These are phyloP conservation scores for Pentamera pediparva DNA, from an alignment of 53 echinoderm and acorn worm genomes.

Conservation along the genomic window DNA sequence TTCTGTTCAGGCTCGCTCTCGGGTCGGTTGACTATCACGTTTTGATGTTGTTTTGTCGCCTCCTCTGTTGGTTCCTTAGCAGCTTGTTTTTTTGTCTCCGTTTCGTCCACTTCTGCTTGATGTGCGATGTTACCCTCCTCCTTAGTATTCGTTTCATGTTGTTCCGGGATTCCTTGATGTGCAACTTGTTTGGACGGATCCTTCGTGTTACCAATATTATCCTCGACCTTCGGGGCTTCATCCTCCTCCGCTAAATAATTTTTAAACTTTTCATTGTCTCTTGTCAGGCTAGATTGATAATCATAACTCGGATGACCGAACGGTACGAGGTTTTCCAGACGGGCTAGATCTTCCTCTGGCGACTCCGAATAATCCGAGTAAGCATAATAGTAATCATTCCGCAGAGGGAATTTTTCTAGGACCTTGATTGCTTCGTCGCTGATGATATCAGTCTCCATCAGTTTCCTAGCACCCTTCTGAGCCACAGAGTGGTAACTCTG, in stretches of 20 bases:
- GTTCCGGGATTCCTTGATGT: not conserved
- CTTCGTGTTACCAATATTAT: not conserved
- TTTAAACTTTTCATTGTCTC: too few relatives aligned
- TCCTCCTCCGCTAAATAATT: too few relatives aligned
- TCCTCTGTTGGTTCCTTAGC: not conserved
- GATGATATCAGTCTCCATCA: slow-evolving; percentile 7
- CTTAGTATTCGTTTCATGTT: not conserved
- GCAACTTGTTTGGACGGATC: not conserved
- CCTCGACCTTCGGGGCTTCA: not conserved
- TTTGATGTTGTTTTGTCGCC: not conserved
- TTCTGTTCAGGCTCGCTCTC: not conserved
- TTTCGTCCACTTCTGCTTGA: too few relatives aligned
- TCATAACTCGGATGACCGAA: not conserved
- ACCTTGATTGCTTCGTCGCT: slow-evolving; percentile 23
- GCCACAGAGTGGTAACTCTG: not conserved
- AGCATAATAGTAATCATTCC: slow-evolving; percentile 1
- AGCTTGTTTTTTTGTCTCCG: not conserved
- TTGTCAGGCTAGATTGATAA: not conserved
- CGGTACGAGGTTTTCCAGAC: not conserved
- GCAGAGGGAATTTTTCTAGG: slow-evolving; percentile 13
- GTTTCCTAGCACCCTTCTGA: not conserved
- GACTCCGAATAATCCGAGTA: not conserved
- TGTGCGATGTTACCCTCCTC: too few relatives aligned
- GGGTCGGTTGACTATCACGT: not conserved
- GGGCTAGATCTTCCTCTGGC: not conserved